Evolutionary conservation across 2,888 invertebrate species (phyloP).

Genomic region (Synergus gifuensis): DNA sequence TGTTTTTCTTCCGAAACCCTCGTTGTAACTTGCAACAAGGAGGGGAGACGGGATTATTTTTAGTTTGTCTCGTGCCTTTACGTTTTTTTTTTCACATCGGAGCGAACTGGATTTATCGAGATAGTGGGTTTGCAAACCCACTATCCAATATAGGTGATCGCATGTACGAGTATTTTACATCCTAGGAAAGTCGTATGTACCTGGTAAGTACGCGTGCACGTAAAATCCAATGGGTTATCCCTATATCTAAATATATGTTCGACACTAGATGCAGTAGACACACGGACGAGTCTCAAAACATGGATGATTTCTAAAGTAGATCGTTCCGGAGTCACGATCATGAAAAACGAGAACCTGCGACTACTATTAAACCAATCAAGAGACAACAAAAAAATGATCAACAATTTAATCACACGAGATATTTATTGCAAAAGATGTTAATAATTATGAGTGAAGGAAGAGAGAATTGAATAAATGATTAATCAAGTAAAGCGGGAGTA

Average conservation of each 20-base stretch:
- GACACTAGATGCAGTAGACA: slow-evolving; percentile 22
- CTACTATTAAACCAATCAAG: neutral
- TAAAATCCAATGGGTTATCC: slow-evolving; percentile 55
- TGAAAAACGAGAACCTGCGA: slow-evolving; percentile 1
- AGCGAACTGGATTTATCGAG: slow-evolving; percentile 32
- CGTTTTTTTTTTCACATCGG: slow-evolving; percentile 26
- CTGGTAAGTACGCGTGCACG: slow-evolving; percentile 43
- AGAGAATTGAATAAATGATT: no score
- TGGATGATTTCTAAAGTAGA: neutral
- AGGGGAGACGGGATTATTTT: slow-evolving; percentile 32
- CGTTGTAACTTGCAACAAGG: slow-evolving; percentile 22
- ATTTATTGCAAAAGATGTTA: no score
- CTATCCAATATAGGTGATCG: slow-evolving; percentile 19
- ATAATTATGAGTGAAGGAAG: no score
- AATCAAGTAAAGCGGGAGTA: no score
- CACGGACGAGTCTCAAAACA: slow-evolving; percentile 24
- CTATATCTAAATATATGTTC: slow-evolving; percentile 60
- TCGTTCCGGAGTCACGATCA: neutral
- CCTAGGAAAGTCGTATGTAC: slow-evolving; percentile 38
- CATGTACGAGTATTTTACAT: slow-evolving; percentile 10
- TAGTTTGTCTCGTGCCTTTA: slow-evolving; percentile 40
- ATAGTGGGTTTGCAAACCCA: neutral
- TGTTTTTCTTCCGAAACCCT: slow-evolving; percentile 29
- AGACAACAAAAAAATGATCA: no score
- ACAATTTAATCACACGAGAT: no score